Percentiles rank a stretch among this genome's conserved stretches.
These are phyloP conservation scores for Achlya flavicornis DNA, from an alignment of 2,888 invertebrate genomes.

Conservation along the genomic window DNA sequence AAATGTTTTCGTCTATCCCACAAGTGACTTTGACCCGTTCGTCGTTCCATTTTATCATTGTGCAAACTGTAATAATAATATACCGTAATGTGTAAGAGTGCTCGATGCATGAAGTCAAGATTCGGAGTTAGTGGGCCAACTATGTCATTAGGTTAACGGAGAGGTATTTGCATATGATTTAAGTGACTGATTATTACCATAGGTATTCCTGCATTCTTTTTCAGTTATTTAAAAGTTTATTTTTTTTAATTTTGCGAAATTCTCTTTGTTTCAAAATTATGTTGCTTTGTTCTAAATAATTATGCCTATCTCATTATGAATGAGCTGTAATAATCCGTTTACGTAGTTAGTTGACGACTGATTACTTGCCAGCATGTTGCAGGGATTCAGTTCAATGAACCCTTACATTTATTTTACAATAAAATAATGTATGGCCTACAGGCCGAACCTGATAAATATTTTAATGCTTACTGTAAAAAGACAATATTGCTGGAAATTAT, in stretches of 20 bases:
- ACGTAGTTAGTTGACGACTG: conserved; percentile 45
- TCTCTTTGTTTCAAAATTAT: neutral
- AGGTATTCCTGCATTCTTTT: neutral
- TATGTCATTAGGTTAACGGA: conserved; percentile 78
- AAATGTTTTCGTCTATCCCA: conserved; percentile 48
- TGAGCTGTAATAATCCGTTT: conserved; percentile 28
- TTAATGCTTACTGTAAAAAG: neutral
- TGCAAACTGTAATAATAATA: conserved; percentile 64
- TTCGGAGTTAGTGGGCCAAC: conserved; percentile 70
- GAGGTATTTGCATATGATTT: conserved; percentile 64
- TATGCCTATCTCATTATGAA: conserved; percentile 7
- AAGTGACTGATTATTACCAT: conserved; percentile 33
- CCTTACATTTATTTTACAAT: conserved; percentile 19
- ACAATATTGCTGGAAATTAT: neutral
- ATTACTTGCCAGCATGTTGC: conserved; percentile 56
- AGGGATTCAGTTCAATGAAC: conserved; percentile 72
- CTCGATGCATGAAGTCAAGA: conserved; percentile 54
- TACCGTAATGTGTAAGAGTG: conserved; percentile 75
- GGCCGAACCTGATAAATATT: neutral
- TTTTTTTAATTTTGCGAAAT: neutral
- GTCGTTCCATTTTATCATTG: conserved; percentile 66
- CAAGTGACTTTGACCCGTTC: conserved; percentile 73
- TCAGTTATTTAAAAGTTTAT: neutral
- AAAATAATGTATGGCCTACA: neutral
- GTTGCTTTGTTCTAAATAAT: neutral